Evolutionary conservation across 2,888 invertebrate species (phyloP).

Genomic region (Folsomia manolachei): DNA sequence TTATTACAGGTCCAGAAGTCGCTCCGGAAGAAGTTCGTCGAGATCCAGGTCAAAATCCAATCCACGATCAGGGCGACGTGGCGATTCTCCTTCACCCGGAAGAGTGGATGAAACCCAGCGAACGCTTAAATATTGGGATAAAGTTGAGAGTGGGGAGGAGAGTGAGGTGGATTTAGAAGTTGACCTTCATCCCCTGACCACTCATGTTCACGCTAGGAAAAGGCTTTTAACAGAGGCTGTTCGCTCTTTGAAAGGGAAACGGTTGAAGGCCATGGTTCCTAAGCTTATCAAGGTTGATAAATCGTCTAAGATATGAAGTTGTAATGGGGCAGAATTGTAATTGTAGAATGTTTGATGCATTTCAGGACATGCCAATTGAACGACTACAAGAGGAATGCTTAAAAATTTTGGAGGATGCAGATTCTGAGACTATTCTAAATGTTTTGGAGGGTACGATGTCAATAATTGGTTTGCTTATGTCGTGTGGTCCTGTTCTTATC

Average conservation of each 20-base stretch:
- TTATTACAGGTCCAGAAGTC: too few species aligned
- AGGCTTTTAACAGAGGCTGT: constrained; percentile 55
- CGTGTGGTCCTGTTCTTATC: too few species aligned
- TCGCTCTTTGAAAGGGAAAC: constrained; percentile 53
- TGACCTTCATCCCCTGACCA: constrained; percentile 54
- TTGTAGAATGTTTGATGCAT: too few species aligned
- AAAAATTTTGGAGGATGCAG: constrained; percentile 55
- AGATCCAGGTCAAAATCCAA: neutral
- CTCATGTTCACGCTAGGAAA: constrained; percentile 54
- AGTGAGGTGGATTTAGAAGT: constrained; percentile 54
- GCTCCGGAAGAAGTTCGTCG: too few species aligned
- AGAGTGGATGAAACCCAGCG: neutral
- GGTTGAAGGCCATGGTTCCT: constrained; percentile 55
- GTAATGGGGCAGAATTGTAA: too few species aligned
- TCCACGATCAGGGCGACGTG: neutral
- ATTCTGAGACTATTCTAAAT: constrained; percentile 53
- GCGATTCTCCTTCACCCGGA: neutral
- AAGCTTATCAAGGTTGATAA: constrained; percentile 54
- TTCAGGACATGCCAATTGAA: neutral
- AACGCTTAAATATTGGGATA: neutral
- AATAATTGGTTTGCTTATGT: too few species aligned
- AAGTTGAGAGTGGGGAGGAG: constrained; percentile 15
- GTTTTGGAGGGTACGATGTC: constrained; percentile 52
- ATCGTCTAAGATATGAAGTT: too few species aligned
- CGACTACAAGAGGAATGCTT: constrained; percentile 55